These are phyloP conservation scores for Lottia gigantea DNA, from an alignment of 2,888 invertebrate species.

Conservation along the genomic window DNA sequence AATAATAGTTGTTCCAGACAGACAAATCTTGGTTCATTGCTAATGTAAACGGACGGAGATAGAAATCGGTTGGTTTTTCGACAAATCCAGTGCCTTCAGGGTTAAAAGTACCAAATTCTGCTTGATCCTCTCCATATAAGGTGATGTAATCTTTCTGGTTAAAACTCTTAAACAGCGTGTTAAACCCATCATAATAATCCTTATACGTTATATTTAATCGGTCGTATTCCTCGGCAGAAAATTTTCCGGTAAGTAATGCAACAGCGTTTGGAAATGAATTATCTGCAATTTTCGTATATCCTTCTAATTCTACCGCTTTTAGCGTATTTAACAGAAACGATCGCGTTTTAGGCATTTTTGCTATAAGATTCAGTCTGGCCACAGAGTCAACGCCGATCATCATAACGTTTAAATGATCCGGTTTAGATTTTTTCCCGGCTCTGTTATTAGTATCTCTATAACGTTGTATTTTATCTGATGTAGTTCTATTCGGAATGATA, in stretches of 20 bases:
- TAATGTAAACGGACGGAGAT: slow-evolving; percentile 79
- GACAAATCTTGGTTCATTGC: slow-evolving; percentile 66
- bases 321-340: slow-evolving; percentile 74
- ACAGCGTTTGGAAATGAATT: slow-evolving; percentile 88
- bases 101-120: slow-evolving; percentile 82
- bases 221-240: slow-evolving; percentile 28
- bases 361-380: slow-evolving; percentile 84
- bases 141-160: slow-evolving; percentile 80
- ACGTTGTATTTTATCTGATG: slow-evolving; percentile 41
- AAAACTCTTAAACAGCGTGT: slow-evolving; percentile 85
- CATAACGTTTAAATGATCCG: slow-evolving; percentile 76
- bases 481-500: slow-evolving; percentile 53
- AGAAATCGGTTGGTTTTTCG: slow-evolving; percentile 85
- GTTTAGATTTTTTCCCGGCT: slow-evolving; percentile 28
- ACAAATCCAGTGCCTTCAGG: slow-evolving; percentile 79
- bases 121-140: slow-evolving; percentile 84
- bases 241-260: slow-evolving; percentile 75
- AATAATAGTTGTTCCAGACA: slow-evolving; percentile 60
- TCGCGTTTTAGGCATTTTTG: slow-evolving; percentile 80
- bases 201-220: neutral
- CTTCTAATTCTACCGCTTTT: slow-evolving; percentile 81
- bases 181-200: slow-evolving; percentile 67
- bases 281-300: slow-evolving; percentile 92
- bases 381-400: slow-evolving; percentile 86
- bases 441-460: too few relatives aligned